Conservation (phyloP, 2,888 invertebrate genomes). For the Athalia circularis region DNA sequence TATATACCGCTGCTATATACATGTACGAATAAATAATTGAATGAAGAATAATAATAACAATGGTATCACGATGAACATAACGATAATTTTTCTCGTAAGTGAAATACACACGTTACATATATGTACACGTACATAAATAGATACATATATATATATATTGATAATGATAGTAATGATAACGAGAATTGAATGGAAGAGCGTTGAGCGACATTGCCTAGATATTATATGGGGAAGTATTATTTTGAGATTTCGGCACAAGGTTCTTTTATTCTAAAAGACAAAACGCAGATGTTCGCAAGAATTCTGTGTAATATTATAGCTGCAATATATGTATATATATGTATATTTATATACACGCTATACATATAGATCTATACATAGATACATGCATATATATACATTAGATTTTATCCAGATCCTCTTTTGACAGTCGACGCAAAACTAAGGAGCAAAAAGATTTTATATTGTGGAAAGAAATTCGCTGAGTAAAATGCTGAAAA, state of each 20-base stretch:
- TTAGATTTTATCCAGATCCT: conserved; percentile 5
- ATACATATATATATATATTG: not conserved
- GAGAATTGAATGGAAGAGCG: not conserved
- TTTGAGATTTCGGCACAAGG: conserved; percentile 35
- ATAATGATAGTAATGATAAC: not conserved
- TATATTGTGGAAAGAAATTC: not conserved
- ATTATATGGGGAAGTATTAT: conserved; percentile 5
- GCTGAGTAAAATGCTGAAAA: not conserved
- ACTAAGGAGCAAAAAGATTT: not conserved
- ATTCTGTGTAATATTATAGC: not conserved
- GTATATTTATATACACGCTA: not conserved
- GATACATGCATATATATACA: not conserved
- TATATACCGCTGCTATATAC: no score
- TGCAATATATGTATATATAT: conserved; percentile 16
- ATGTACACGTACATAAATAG: no score
- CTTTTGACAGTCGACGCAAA: not conserved
- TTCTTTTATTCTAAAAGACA: not conserved
- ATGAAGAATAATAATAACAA: not conserved
- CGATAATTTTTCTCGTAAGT: not conserved
- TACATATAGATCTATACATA: not conserved
- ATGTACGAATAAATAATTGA: not conserved
- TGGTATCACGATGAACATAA: not conserved
- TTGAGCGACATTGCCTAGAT: not conserved
- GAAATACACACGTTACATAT: no score
- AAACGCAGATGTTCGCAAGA: conserved; percentile 36